A percentile compares a stretch with the other conserved stretches of the same genome.
These are phyloP conservation scores for Falco rusticolus DNA, from an alignment of 2,797 vertebrate species.

Conservation along the genomic window DNA sequence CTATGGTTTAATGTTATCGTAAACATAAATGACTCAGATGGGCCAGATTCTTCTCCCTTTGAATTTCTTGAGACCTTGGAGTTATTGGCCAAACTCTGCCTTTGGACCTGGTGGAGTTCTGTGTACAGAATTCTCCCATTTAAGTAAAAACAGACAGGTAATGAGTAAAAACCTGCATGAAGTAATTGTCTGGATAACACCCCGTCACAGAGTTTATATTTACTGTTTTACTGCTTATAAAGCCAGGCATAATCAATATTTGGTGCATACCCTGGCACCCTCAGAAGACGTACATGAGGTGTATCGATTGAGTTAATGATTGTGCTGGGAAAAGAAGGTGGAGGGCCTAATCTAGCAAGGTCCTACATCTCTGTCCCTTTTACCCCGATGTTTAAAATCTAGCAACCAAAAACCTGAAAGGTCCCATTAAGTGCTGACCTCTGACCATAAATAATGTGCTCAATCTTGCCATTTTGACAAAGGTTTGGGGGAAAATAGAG, in stretches of 20 bases:
- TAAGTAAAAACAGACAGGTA: neutral
- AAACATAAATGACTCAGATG: neutral
- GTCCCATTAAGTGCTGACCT: neutral
- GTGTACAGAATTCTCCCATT: neutral
- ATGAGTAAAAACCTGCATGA: neutral
- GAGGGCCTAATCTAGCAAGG: neutral
- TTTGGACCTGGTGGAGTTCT: neutral
- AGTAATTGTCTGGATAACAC: neutral
- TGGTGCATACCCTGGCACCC: neutral
- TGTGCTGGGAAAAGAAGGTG: neutral
- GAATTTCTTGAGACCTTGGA: neutral
- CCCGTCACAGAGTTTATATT: neutral
- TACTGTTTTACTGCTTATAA: neutral
- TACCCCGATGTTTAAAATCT: neutral
- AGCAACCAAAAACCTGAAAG: neutral
- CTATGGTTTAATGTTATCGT: neutral
- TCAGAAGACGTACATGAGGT: neutral
- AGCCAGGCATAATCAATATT: neutral
- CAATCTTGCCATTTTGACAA: neutral
- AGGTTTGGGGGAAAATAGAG: neutral
- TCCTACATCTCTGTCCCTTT: neutral
- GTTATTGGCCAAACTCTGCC: neutral
- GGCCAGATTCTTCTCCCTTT: neutral
- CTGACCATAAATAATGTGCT: neutral
- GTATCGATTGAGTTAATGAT: neutral